Percentiles rank a stretch among this genome's conserved stretches.
Evolutionary conservation across 2,113 vertebrate species (phyloP).

Genomic region (Lasiurus borealis): DNA sequence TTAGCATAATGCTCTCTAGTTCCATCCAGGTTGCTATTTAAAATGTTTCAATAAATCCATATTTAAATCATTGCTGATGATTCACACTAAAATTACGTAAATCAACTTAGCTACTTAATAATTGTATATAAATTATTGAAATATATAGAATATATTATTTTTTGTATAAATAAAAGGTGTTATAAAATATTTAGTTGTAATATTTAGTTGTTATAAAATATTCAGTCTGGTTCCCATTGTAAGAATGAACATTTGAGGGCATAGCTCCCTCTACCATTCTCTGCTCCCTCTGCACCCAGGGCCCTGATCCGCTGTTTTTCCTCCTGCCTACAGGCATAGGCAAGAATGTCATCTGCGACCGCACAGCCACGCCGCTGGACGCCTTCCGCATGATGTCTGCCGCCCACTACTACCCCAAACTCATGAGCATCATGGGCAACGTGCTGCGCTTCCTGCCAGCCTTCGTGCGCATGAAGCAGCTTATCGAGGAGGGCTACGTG

Average conservation of each 20-base stretch:
- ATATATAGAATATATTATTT: neutral
- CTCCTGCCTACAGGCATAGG: conserved; percentile 92
- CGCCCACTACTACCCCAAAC: conserved; percentile 98
- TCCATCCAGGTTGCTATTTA: neutral
- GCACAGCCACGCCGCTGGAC: conserved; percentile 96
- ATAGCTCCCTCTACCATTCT: neutral
- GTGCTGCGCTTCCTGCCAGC: conserved; percentile 97
- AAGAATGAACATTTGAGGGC: rapidly evolving
- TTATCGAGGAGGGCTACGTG: conserved; percentile 96
- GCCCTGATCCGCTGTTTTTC: neutral
- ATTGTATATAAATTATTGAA: neutral
- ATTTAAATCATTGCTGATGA: neutral
- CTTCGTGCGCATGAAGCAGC: conserved; percentile 97
- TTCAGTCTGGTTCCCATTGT: neutral
- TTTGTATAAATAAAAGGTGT: neutral
- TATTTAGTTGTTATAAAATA: neutral
- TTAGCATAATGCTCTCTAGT: too few relatives aligned
- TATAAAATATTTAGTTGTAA: neutral
- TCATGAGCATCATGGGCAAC: conserved; percentile 99
- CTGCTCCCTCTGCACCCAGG: rapidly evolving
- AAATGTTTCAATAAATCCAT: neutral
- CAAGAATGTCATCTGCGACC: conserved; percentile 98
- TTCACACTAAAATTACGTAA: neutral
- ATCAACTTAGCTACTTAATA: neutral
- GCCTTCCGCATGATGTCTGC: conserved; percentile 99